These are phyloP conservation scores for Colletes collaris DNA, from an alignment of 2,888 invertebrate genomes.

Conservation along the genomic window DNA sequence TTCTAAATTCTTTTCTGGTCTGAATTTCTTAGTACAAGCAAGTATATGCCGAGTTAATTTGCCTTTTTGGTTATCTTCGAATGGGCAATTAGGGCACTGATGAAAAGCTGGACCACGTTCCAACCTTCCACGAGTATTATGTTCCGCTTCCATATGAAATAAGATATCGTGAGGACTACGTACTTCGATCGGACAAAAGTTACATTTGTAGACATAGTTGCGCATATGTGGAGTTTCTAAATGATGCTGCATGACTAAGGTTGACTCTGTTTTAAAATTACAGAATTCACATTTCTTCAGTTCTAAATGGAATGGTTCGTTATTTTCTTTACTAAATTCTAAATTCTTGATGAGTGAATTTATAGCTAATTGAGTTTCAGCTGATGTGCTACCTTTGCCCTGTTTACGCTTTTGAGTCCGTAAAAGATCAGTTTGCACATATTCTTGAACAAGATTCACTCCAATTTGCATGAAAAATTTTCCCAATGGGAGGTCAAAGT, in stretches of 20 bases:
- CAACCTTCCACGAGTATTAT: slow-evolving; percentile 92
- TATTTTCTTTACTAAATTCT: slow-evolving; percentile 93
- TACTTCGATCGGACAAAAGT: slow-evolving; percentile 92
- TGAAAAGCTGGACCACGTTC: slow-evolving; percentile 94
- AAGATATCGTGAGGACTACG: slow-evolving; percentile 94
- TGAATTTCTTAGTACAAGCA: slow-evolving; percentile 95
- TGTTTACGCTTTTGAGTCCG: slow-evolving; percentile 94
- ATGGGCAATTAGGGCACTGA: slow-evolving; percentile 96
- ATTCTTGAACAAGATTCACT: slow-evolving; percentile 94
- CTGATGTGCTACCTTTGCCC: slow-evolving; percentile 87
- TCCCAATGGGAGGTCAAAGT: slow-evolving; percentile 94
- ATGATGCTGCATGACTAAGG: slow-evolving; percentile 92
- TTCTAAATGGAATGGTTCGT: slow-evolving; percentile 89
- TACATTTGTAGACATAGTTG: slow-evolving; percentile 93
- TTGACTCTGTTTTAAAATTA: slow-evolving; percentile 94
- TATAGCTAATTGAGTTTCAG: slow-evolving; percentile 90
- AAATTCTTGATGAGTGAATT: slow-evolving; percentile 92
- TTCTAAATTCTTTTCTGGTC: slow-evolving; percentile 92
- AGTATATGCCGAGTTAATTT: slow-evolving; percentile 94
- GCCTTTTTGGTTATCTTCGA: slow-evolving; percentile 96
- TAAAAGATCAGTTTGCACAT: slow-evolving; percentile 95
- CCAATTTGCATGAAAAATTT: slow-evolving; percentile 97
- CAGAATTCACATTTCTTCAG: slow-evolving; percentile 94
- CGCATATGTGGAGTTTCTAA: slow-evolving; percentile 96
- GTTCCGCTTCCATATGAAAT: slow-evolving; percentile 96